Conservation (phyloP, 2,113 vertebrate species). For the Pandion haliaetus region DNA sequence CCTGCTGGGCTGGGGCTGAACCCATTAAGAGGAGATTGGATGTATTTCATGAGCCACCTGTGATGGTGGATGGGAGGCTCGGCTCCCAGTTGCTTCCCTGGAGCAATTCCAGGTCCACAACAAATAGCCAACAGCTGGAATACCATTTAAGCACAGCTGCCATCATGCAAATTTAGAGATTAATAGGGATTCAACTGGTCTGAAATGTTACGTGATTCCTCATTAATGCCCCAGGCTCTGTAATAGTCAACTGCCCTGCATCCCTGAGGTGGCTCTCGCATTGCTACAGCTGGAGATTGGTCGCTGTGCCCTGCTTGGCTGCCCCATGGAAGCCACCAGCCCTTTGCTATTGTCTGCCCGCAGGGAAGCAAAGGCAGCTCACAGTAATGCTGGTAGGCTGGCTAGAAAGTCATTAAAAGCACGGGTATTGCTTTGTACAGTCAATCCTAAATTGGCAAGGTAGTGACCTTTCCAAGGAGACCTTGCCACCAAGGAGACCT, state of each 20-base stretch:
- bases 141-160: neutral
- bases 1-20: neutral
- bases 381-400: neutral
- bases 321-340: neutral
- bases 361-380: neutral
- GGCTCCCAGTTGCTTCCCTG: neutral
- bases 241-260: neutral
- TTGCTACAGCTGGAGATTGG: fast-evolving
- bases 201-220: neutral
- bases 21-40: fast-evolving
- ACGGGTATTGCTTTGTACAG: neutral
- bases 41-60: neutral
- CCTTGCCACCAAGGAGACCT: neutral
- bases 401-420: neutral
- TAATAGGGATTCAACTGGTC: neutral
- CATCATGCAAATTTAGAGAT: neutral
- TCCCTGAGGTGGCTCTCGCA: fast-evolving
- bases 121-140: slow-evolving; percentile 8
- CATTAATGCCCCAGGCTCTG: neutral
- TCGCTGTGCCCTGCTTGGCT: neutral
- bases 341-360: neutral
- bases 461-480: too few species aligned
- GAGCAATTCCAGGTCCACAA: neutral
- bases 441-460: neutral
- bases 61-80: neutral